Evolutionary conservation across 1,140 invertebrate genomes (phyloP).

Genomic region (Aphelenchoides fujianensis): DNA sequence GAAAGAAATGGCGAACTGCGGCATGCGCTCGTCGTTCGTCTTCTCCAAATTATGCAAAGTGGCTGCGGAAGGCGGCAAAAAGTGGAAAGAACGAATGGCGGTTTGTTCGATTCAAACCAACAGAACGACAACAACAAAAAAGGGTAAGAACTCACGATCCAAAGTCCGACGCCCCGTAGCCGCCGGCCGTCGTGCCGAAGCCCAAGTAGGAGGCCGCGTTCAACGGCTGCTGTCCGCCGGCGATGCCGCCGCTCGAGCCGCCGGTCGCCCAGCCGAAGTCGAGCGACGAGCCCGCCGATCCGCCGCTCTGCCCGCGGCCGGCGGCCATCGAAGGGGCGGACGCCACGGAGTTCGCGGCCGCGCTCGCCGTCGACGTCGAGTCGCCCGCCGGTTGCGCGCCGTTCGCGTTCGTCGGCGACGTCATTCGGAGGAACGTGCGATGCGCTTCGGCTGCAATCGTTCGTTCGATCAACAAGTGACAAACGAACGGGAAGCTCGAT

Average conservation of each 20-base stretch:
- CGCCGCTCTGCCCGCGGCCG: not conserved
- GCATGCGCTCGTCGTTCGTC: too few relatives aligned
- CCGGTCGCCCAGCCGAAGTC: not conserved
- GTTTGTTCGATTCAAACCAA: too few relatives aligned
- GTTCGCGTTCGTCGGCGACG: constrained; percentile 7
- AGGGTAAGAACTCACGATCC: not conserved
- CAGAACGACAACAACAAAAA: too few relatives aligned
- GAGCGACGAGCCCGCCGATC: not conserved
- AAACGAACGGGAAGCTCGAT: not conserved
- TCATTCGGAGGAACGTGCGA: constrained; percentile 5
- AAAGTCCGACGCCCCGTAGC: not conserved
- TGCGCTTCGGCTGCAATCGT: constrained; percentile 7
- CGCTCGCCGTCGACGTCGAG: not conserved
- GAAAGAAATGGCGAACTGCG: too few relatives aligned
- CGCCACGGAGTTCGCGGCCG: not conserved
- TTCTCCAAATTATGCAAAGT: too few relatives aligned
- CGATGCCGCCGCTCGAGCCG: not conserved
- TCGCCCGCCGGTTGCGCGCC: not conserved
- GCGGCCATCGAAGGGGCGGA: not conserved
- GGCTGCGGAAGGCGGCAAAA: too few relatives aligned
- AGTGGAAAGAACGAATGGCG: too few relatives aligned
- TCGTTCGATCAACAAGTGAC: not conserved
- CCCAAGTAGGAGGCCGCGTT: not conserved
- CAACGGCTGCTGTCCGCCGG: not conserved
- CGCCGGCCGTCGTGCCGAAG: not conserved